Evolutionary conservation across 2,888 invertebrate genomes (phyloP).

Genomic region (Meliscaeva auricollis): DNA sequence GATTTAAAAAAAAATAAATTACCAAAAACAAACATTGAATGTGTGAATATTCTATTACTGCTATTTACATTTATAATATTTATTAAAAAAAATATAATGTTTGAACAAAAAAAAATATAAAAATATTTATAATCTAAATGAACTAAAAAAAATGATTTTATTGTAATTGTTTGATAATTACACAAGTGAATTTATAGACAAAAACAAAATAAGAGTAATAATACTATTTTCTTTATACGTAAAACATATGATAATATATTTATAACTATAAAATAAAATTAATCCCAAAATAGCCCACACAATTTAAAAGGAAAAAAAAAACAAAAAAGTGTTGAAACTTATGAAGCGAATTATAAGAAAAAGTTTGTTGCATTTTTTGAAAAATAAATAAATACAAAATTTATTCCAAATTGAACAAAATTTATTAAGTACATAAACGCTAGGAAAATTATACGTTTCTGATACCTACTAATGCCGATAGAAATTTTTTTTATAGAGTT

Average conservation of each 20-base stretch:
- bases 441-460: no score
- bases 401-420: constrained; percentile 41
- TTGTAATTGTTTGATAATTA: constrained; percentile 72
- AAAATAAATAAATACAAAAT: constrained; percentile 64
- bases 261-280: constrained; percentile 78
- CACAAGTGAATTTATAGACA: constrained; percentile 70
- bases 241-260: constrained; percentile 67
- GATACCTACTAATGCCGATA: no score
- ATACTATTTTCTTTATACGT: constrained; percentile 78
- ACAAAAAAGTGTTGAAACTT: constrained; percentile 77
- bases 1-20: background rate
- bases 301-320: constrained; percentile 26
- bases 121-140: constrained; percentile 61
- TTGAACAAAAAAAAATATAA: constrained; percentile 35
- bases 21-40: constrained; percentile 56
- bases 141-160: constrained; percentile 70
- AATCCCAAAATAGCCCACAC: constrained; percentile 76
- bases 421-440: background rate
- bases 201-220: constrained; percentile 58
- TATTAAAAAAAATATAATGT: constrained; percentile 55
- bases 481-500: no score
- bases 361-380: constrained; percentile 72
- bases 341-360: constrained; percentile 68
- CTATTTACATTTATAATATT: constrained; percentile 62
- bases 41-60: constrained; percentile 71